These are phyloP conservation scores for Cheilosia variabilis DNA, from an alignment of 2,888 invertebrate species.

Conservation along the genomic window DNA sequence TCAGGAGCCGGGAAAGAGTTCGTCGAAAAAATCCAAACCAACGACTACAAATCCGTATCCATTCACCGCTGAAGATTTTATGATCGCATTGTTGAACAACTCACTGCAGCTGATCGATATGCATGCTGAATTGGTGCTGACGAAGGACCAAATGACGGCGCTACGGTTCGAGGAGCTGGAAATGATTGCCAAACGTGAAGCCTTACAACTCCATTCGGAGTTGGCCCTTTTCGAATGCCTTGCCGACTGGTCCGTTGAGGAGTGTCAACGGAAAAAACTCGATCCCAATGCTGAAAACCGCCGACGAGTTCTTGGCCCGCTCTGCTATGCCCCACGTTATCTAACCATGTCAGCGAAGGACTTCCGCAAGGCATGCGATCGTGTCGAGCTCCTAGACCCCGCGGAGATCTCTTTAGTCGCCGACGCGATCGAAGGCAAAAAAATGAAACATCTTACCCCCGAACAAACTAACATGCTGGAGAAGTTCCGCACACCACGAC, in stretches of 20 bases:
- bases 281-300: constrained; percentile 82
- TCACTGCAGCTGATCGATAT: constrained; percentile 83
- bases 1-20: constrained; percentile 60
- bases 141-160: constrained; percentile 80
- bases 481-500: constrained; percentile 82
- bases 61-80: constrained; percentile 83
- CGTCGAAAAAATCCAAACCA: constrained; percentile 71
- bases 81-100: constrained; percentile 82
- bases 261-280: constrained; percentile 82
- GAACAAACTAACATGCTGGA: constrained; percentile 82
- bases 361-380: constrained; percentile 82
- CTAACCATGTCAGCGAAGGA: constrained; percentile 80
- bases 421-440: constrained; percentile 82
- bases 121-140: constrained; percentile 82
- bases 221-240: constrained; percentile 82
- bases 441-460: constrained; percentile 81
- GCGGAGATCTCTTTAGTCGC: constrained; percentile 81
- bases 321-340: constrained; percentile 82
- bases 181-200: constrained; percentile 82
- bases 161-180: constrained; percentile 83
- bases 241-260: constrained; percentile 83
- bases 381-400: constrained; percentile 82
- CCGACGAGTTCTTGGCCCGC: constrained; percentile 82
- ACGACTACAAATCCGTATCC: constrained; percentile 80
- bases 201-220: constrained; percentile 82